Evolutionary conservation across 2,888 invertebrate genomes (phyloP), one percentile per base, ranked within the genome.

Genomic region (Selenia dentaria): DNA sequence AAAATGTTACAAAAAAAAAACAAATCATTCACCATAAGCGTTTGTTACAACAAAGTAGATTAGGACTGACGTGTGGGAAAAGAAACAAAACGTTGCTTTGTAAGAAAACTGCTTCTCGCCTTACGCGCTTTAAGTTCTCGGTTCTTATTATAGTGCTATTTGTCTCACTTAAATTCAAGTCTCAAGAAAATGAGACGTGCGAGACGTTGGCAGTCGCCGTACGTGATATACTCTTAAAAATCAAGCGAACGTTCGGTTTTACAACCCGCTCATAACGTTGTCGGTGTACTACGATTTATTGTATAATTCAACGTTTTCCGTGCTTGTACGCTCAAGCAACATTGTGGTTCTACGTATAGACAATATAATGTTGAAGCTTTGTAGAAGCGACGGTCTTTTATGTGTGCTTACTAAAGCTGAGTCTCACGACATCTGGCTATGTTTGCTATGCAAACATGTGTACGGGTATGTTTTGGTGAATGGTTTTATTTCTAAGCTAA

Each of bases 291-390:
- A 35, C 35, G 54, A 52, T 58, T 59, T 57, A 51, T 53, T 47
- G 36, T 45, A 49, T 43, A 42, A 54, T 54, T 50, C 43, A 41
- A 45, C 45, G 34, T 53, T 56, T 48, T 52, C 54, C 49, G 42
- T 54, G 52, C 57, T 52, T 47, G 54, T 55, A 54, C 37, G 56
- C 40, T 47, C 58, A 55, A 63, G 58, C 62, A 68, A 72, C 70
- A 69, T 62, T 74, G 68, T 65, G 57, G 54, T 24, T 29, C 6
- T 38, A 4, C 10, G 3, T 25, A 10, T 9, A 2, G 2, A 25
- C 22, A 22, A 4, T 22, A 8, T 2, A 8, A 22, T 4, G 22
- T 22, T 16, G 4, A 16, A 16, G 5, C 22, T 6, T 22, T 8
- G 8, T 2, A 10, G 10, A 25, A 25, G 10, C 25, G 10, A 25